Base-by-base conservation (phyloP, 2,797 vertebrate species). In the Prunella strophiata region DNA sequence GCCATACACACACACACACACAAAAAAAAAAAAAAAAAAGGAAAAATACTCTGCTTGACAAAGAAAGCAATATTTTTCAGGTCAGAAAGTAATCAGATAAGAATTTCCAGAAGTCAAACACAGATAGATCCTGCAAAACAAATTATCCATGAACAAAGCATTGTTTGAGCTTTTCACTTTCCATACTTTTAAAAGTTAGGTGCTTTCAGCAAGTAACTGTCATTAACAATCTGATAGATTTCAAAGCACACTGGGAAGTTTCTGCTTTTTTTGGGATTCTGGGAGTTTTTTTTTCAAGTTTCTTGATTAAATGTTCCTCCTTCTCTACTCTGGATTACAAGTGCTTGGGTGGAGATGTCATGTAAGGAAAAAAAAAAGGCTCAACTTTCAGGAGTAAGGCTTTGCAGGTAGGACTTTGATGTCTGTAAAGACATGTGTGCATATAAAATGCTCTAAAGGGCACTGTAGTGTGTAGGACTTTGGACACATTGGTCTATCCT, bases 261-360 rank as follows among this genome's bases (percentile, higher is more conserved):
- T 38, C 48, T 80, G 6, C 5, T 71, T 42, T 16, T 7, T 57
- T 21, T 1, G 2, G 1, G 7, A 7, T 3, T 22, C 11, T 50
- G 30, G 7, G 6, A 10, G 15, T n/a, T 55, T 61, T 62, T 88
- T 88, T 72, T 48, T 7, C 10, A 50, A 32, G 11, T 42, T 76
- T 61, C 23, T 61, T 82, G 20, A 63, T 29, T 16, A 45, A 34
- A 16, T 3, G 0, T 51, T 83, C 11, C 6, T 72, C 6, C 12
- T 57, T 22, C 16, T 62, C 22, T 63, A 3, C 27, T 67, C n/a
- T 52, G n/a, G 3, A 18, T 83, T 86, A 29, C 4, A 55, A 77
- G 1, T 40, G 17, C 5, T 48, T 83, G 23, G 13, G 9, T 62
- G 26, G 11, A 63, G 8, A 43, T 7, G 10, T 10, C 9, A 54